These are phyloP conservation scores for Drosophila nr. perissopoda DNA, from an alignment of 2,888 invertebrate genomes.

Conservation along the genomic window DNA sequence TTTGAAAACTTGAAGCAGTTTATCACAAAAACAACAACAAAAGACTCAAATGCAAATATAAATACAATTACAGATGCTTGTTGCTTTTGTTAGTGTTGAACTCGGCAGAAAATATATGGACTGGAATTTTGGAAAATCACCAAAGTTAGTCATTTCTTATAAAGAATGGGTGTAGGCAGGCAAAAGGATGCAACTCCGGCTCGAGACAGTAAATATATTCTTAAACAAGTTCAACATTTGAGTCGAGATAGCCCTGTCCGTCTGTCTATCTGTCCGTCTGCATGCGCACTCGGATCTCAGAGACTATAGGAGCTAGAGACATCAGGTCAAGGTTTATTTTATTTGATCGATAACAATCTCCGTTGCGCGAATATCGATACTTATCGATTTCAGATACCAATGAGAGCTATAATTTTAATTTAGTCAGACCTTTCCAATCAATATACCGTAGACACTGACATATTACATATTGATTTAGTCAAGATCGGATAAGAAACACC, in stretches of 20 bases:
- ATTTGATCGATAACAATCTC: neutral
- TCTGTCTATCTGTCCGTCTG: no score
- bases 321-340: neutral
- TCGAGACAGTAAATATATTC: neutral
- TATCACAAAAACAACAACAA: conserved; percentile 14
- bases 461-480: neutral
- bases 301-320: neutral
- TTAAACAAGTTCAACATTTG: neutral
- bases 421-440: neutral
- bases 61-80: conserved; percentile 7
- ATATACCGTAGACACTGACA: neutral
- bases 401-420: neutral
- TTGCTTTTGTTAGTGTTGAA: conserved; percentile 3
- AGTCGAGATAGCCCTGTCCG: neutral
- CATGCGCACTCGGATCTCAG: neutral
- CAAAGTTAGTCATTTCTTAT: neutral
- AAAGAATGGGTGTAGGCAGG: neutral
- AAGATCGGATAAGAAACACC: neutral
- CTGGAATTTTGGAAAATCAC: neutral
- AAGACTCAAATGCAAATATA: conserved; percentile 15
- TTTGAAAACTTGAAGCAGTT: conserved; percentile 56
- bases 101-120: neutral
- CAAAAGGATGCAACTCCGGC: neutral
- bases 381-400: neutral
- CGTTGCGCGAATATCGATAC: neutral